A percentile compares a stretch with the other conserved stretches of the same genome.
Conservation (phyloP, 2,888 invertebrate species). For the Andrena dorsata region DNA sequence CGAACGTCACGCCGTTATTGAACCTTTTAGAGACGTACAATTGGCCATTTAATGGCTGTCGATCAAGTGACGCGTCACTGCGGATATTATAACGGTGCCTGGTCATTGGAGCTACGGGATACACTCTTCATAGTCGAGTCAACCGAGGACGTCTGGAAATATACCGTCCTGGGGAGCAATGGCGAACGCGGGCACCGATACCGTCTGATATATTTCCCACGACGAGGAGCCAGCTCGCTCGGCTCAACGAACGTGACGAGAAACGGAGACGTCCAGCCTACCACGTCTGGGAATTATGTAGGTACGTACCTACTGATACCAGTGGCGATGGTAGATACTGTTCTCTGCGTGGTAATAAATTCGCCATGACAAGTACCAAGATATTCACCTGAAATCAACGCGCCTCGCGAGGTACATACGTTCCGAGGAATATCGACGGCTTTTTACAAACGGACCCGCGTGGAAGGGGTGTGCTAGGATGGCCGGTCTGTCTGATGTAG, state of each 20-base stretch:
- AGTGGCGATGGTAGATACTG: slow-evolving; percentile 1
- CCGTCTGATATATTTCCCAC: not conserved
- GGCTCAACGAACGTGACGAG: not conserved
- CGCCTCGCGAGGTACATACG: not conserved
- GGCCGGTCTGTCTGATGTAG: not conserved
- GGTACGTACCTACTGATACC: not conserved
- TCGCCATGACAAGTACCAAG: not conserved
- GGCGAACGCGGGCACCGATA: not conserved
- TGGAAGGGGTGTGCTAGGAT: not conserved
- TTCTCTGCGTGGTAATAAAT: slow-evolving; percentile 22
- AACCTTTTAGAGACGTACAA: slow-evolving; percentile 49
- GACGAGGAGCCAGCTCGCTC: not conserved
- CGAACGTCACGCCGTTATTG: slow-evolving; percentile 52
- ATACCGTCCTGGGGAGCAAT: too few species aligned
- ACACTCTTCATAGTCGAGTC: not conserved
- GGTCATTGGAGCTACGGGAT: not conserved
- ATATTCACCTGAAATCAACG: slow-evolving; percentile 21
- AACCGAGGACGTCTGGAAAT: not conserved
- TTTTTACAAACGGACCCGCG: not conserved
- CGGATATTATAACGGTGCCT: slow-evolving; percentile 20
- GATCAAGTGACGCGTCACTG: slow-evolving; percentile 22
- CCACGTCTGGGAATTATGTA: slow-evolving; percentile 31
- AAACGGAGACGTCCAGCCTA: not conserved
- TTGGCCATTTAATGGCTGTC: slow-evolving; percentile 55
- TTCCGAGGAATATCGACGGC: not conserved